Conservation (phyloP, 2,797 vertebrate species). For the Muscicapa comitata region DNA sequence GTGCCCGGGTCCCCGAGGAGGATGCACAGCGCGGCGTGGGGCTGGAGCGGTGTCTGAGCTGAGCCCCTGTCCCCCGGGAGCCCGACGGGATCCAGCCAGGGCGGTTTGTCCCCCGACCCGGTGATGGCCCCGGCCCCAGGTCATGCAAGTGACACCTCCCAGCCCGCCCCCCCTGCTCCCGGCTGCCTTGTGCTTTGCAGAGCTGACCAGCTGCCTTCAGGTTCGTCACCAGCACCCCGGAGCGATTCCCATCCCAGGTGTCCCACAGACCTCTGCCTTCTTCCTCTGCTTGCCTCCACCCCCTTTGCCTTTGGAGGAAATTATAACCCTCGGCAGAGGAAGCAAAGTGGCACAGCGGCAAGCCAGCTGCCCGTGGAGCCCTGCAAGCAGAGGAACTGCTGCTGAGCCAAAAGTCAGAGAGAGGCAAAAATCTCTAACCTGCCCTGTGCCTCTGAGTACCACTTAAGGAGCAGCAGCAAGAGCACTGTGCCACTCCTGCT, state of each 20-base stretch:
- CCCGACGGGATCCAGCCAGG: not conserved
- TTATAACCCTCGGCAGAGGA: not conserved
- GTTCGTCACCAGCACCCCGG: constrained; percentile 21
- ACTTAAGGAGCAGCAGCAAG: not conserved
- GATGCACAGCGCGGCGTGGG: not conserved
- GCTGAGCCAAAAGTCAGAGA: not conserved
- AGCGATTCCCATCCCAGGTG: not conserved
- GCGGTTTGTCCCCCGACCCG: not conserved
- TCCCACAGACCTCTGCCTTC: not conserved
- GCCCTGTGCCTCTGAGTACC: not conserved
- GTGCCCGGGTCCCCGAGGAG: not conserved
- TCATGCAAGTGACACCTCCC: constrained; percentile 35
- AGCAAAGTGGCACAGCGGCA: not conserved
- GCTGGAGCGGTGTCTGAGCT: not conserved
- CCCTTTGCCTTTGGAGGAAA: not conserved
- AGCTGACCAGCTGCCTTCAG: constrained; percentile 15
- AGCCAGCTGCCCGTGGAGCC: not conserved
- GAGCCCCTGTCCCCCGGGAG: fast-evolving
- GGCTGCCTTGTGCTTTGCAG: not conserved
- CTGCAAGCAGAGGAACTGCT: not conserved
- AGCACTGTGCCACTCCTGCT: not conserved
- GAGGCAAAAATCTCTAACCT: not conserved
- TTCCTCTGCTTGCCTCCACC: not conserved
- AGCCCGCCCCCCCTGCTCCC: not conserved
- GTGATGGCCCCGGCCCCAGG: not conserved